Percentiles rank a stretch among this genome's conserved stretches.
These are phyloP conservation scores for Eulimnadia texana DNA, from an alignment of 1,140 invertebrate species.

Conservation along the genomic window DNA sequence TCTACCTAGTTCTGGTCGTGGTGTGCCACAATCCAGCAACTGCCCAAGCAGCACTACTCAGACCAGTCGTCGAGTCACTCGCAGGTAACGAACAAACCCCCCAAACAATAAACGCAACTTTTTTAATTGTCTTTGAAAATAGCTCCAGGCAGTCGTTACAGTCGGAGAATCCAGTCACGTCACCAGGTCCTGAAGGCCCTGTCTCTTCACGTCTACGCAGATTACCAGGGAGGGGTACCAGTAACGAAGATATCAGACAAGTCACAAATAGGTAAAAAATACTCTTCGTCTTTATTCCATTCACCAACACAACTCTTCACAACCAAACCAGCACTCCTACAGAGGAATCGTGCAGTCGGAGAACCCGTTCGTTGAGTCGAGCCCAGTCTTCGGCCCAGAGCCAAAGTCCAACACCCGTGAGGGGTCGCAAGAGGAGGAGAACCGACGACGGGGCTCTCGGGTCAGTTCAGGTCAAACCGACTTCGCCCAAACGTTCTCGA, in stretches of 20 bases:
- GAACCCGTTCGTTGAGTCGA: too few relatives aligned
- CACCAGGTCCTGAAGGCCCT: conserved; percentile 12
- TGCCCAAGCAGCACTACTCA: conserved; percentile 9
- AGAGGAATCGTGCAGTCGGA: too few relatives aligned
- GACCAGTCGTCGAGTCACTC: too few relatives aligned
- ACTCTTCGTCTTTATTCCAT: too few relatives aligned
- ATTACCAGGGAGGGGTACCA: neutral
- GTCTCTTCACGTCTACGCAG: conserved; percentile 10
- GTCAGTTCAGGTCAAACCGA: too few relatives aligned
- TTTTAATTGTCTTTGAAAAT: neutral
- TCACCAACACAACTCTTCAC: too few relatives aligned
- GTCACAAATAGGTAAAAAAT: too few relatives aligned
- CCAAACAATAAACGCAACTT: neutral
- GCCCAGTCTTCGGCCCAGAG: too few relatives aligned
- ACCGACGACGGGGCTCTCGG: neutral
- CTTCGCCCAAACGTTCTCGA: neutral
- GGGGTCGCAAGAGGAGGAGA: conserved; percentile 10
- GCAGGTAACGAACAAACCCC: conserved; percentile 1
- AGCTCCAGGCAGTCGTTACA: neutral
- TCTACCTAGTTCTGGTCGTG: conserved; percentile 11
- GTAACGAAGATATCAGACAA: too few relatives aligned
- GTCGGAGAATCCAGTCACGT: neutral
- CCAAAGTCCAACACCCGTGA: too few relatives aligned
- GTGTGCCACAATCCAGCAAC: conserved; percentile 10
- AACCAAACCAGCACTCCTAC: too few relatives aligned